Evolutionary conservation across 2,113 vertebrate genomes (phyloP).

Genomic region (Xiphorhynchus elegans): DNA sequence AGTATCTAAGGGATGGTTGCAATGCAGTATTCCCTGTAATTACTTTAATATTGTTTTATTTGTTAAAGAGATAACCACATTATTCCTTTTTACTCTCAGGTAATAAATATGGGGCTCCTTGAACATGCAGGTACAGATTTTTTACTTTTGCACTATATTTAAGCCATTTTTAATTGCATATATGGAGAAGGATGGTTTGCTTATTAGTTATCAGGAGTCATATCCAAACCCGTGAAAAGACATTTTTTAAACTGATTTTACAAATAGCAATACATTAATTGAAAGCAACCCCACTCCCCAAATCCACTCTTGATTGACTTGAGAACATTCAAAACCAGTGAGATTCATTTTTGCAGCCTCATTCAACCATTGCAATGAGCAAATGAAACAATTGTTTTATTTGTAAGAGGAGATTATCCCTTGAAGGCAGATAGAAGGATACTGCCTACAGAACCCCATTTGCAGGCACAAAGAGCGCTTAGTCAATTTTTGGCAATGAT

Average conservation of each 20-base stretch:
- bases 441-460: conserved; percentile 54
- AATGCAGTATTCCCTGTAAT: conserved; percentile 30
- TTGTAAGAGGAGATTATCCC: conserved; percentile 66
- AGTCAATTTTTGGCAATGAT: conserved; percentile 58
- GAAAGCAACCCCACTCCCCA: not conserved
- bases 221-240: not conserved
- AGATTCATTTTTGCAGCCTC: conserved; percentile 50
- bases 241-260: not conserved
- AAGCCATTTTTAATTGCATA: not conserved
- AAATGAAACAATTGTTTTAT: conserved; percentile 65
- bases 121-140: not conserved
- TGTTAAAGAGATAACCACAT: conserved; percentile 31
- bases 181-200: not conserved
- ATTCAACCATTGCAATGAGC: conserved; percentile 42
- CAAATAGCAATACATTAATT: not conserved
- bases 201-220: not conserved
- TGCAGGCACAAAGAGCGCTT: conserved; percentile 43
- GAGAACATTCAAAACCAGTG: not conserved
- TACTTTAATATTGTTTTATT: conserved; percentile 41
- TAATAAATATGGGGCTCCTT: not conserved
- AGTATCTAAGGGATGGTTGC: not conserved
- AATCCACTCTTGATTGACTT: not conserved
- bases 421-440: conserved; percentile 60
- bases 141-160: not conserved
- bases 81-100: not conserved